These are phyloP conservation scores for Recurvirostra avosetta DNA, from an alignment of 2,113 vertebrate species.

Conservation along the genomic window DNA sequence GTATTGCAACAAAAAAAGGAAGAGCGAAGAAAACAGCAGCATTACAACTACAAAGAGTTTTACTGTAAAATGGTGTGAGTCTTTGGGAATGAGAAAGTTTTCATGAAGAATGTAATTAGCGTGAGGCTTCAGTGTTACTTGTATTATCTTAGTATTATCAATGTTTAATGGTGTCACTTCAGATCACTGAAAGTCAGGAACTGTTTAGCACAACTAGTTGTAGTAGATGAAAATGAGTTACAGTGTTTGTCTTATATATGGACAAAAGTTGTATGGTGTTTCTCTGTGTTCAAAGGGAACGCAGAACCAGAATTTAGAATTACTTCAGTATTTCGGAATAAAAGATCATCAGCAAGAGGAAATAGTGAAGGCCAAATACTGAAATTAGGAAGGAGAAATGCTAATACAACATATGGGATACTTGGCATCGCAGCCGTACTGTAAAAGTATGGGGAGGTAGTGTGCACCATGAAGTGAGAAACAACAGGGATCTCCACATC, in stretches of 20 bases:
- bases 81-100: background rate
- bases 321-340: background rate
- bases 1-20: background rate
- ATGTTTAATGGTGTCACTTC: background rate
- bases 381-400: background rate
- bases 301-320: background rate
- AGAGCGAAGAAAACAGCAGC: background rate
- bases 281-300: background rate
- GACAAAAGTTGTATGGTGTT: background rate
- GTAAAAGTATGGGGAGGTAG: background rate
- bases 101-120: background rate
- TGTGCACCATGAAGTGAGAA: background rate
- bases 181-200: background rate
- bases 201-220: background rate
- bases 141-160: background rate
- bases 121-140: background rate
- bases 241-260: background rate
- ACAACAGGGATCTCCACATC: background rate
- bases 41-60: background rate
- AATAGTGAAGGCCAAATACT: background rate
- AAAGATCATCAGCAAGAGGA: background rate
- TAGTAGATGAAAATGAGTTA: background rate
- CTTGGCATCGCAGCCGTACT: accelerated
- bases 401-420: background rate
- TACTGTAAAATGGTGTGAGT: background rate